A percentile compares a stretch with the other conserved stretches of the same genome.
phyloP scores from a whole-genome alignment of 2,113 vertebrate species.

The Turdus rufiventris region DNA sequence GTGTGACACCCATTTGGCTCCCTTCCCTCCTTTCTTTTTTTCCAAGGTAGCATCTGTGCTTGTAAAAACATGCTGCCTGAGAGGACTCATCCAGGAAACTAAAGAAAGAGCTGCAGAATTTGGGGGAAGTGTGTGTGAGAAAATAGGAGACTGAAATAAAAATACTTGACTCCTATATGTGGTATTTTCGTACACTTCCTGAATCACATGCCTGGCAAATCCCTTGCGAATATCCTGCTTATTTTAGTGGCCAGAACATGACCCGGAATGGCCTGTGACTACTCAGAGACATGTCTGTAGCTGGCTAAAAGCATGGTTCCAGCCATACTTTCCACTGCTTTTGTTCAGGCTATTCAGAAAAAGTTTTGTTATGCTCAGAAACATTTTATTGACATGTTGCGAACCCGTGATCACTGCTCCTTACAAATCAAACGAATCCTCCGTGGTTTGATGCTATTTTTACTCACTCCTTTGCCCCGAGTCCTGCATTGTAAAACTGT shows the following conservation, averaged over 20 bases:
- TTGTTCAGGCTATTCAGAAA: neutral
- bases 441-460: neutral
- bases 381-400: neutral
- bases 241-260: neutral
- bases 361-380: neutral
- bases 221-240: neutral
- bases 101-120: slow-evolving; percentile 29
- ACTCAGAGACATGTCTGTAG: neutral
- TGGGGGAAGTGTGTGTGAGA: neutral
- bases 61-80: neutral
- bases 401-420: neutral
- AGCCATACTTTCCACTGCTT: neutral
- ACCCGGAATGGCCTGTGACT: neutral
- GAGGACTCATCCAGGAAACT: slow-evolving; percentile 22
- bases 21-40: slow-evolving; percentile 2
- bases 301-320: neutral
- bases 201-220: neutral
- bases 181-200: neutral
- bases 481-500: neutral
- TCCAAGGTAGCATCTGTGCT: slow-evolving; percentile 20
- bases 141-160: slow-evolving; percentile 16
- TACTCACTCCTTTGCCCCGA: neutral
- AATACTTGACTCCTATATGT: neutral
- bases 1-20: neutral
- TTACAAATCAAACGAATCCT: neutral